Evolutionary conservation across 2,888 invertebrate species (phyloP).

Genomic region (Caenorhabditis sp.): DNA sequence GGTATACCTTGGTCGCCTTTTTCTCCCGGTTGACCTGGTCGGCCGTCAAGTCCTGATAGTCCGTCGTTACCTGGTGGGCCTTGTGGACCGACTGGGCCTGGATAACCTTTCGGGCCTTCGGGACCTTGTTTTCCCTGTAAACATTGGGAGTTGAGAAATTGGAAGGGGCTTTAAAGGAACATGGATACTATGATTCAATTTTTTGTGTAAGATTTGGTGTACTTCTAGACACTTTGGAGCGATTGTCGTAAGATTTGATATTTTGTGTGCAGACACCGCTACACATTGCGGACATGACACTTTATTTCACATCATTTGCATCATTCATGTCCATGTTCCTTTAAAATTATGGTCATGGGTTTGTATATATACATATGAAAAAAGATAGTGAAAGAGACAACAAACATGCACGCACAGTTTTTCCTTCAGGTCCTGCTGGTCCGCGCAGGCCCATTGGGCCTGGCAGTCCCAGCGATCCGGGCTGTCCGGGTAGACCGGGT

Average conservation of each 20-base stretch:
- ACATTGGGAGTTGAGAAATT: not conserved
- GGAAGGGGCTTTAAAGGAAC: no score
- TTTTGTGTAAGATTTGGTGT: no score
- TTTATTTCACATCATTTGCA: no score
- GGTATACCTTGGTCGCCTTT: slow-evolving; percentile 80
- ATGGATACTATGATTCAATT: no score
- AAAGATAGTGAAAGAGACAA: slow-evolving; percentile 14
- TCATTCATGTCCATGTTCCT: no score
- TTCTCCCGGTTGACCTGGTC: slow-evolving; percentile 60
- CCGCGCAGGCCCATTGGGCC: slow-evolving; percentile 61
- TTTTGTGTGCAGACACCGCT: no score
- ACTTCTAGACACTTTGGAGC: no score
- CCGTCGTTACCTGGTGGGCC: slow-evolving; percentile 59
- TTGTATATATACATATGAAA: no score
- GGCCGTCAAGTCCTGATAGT: slow-evolving; percentile 54
- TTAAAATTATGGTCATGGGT: no score
- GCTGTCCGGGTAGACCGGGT: slow-evolving; percentile 56
- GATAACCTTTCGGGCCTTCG: slow-evolving; percentile 61
- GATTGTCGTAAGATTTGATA: not conserved
- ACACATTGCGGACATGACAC: no score
- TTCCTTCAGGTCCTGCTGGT: slow-evolving; percentile 63
- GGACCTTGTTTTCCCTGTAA: slow-evolving; percentile 63
- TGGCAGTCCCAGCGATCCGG: slow-evolving; percentile 64
- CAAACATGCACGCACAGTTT: slow-evolving; percentile 46
- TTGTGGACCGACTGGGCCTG: slow-evolving; percentile 57